phyloP scores from a whole-genome alignment of 1,140 invertebrate species.

The Rhizoglyphus robini region DNA sequence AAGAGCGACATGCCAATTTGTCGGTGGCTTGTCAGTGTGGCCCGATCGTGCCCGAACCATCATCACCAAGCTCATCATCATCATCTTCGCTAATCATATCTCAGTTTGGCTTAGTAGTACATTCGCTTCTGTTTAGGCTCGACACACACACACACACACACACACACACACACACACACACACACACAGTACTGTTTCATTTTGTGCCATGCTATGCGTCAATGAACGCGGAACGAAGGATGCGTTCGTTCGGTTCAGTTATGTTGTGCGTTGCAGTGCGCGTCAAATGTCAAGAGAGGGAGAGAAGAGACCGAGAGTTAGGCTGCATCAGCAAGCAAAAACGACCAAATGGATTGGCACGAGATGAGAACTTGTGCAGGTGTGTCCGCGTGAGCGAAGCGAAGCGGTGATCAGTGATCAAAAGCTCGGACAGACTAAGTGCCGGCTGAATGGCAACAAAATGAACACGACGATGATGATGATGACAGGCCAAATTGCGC shows the following conservation, averaged over 20 bases:
- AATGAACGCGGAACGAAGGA: neutral
- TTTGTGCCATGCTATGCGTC: neutral
- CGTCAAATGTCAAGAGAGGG: slow-evolving; percentile 9
- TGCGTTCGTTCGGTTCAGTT: neutral
- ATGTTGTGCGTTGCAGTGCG: neutral
- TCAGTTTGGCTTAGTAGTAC: neutral
- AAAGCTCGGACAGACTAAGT: too few relatives aligned
- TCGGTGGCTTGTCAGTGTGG: too few relatives aligned
- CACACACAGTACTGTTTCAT: too few relatives aligned
- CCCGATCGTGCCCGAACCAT: neutral
- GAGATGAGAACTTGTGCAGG: neutral
- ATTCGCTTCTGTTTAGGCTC: neutral
- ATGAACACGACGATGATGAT: too few relatives aligned
- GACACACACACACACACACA: neutral
- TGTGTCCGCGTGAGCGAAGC: too few relatives aligned
- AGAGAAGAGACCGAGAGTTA: too few relatives aligned
- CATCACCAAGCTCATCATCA: too few relatives aligned
- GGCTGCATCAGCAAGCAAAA: too few relatives aligned
- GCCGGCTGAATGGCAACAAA: too few relatives aligned
- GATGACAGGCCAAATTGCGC: too few relatives aligned
- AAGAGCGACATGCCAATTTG: slow-evolving; percentile 4
- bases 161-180: neutral
- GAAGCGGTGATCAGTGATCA: too few relatives aligned
- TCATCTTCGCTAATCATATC: neutral
- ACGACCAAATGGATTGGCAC: neutral